phyloP scores from a whole-genome alignment of 2,888 invertebrate species.

The Apantesis nais region DNA sequence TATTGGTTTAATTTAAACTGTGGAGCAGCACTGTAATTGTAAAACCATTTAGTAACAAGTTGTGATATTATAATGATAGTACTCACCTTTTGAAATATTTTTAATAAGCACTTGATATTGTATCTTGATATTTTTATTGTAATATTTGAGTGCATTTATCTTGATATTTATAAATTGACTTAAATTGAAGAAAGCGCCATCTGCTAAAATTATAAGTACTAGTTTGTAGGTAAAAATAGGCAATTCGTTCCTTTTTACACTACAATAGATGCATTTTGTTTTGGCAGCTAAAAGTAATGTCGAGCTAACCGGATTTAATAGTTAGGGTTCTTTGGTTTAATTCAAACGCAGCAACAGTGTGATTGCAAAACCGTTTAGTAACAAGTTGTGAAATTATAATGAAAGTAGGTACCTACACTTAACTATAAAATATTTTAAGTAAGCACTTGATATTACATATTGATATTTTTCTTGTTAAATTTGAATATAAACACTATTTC shows the following conservation, averaged over 20 bases:
- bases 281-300: too few relatives aligned
- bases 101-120: not conserved
- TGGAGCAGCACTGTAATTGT: not conserved
- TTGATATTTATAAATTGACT: not conserved
- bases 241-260: not conserved
- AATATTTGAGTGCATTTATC: not conserved
- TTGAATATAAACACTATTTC: too few relatives aligned
- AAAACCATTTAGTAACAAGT: not conserved
- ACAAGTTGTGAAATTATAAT: too few relatives aligned
- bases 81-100: not conserved
- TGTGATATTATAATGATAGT: not conserved
- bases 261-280: not conserved
- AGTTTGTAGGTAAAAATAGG: not conserved
- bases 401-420: too few relatives aligned
- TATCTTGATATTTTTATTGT: not conserved
- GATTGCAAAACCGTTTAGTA: too few relatives aligned
- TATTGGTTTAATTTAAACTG: not conserved
- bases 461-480: too few relatives aligned
- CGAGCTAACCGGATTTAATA: too few relatives aligned
- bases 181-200: constrained; percentile 4
- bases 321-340: too few relatives aligned
- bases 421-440: too few relatives aligned
- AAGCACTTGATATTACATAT: too few relatives aligned
- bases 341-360: too few relatives aligned
- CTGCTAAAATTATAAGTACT: not conserved